Percentiles rank a stretch among this genome's conserved stretches.
Conservation (phyloP, 2,113 vertebrate genomes). For the Perognathus longimembris region DNA sequence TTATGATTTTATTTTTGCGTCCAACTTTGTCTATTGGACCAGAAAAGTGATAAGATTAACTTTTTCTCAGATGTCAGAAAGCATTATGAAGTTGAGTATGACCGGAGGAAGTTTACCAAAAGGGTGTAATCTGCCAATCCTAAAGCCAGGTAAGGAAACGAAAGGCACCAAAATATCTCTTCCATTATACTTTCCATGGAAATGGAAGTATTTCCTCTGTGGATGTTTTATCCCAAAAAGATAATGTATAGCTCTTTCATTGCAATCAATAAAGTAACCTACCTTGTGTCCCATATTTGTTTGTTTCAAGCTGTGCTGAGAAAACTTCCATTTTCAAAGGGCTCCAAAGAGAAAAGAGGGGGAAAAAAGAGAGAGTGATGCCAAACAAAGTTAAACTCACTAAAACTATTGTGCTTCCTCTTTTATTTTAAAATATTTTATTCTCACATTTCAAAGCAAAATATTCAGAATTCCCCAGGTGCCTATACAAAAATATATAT, state of each 20-base stretch:
- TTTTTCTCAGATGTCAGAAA: neutral
- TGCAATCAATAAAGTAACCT: too few species aligned
- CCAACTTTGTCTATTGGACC: neutral
- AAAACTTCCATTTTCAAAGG: neutral
- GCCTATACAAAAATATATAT: neutral
- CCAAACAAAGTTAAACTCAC: neutral
- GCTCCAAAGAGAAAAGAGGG: neutral
- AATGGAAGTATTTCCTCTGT: neutral
- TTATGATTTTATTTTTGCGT: neutral
- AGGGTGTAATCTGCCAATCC: neutral
- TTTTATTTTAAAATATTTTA: neutral
- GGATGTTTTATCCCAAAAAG: neutral
- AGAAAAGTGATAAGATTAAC: neutral
- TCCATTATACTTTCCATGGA: neutral
- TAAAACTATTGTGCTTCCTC: neutral
- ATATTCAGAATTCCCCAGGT: slow-evolving; percentile 3
- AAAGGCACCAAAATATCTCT: neutral
- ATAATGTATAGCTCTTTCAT: neutral
- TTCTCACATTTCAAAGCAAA: neutral
- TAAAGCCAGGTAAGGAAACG: neutral
- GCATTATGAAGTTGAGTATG: neutral
- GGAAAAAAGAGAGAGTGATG: neutral
- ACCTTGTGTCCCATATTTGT: neutral
- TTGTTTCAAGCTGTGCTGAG: neutral
- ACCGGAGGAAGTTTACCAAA: fast-evolving